Base-by-base conservation (phyloP, 2,113 vertebrate genomes). In the Camelus bactrianus region DNA sequence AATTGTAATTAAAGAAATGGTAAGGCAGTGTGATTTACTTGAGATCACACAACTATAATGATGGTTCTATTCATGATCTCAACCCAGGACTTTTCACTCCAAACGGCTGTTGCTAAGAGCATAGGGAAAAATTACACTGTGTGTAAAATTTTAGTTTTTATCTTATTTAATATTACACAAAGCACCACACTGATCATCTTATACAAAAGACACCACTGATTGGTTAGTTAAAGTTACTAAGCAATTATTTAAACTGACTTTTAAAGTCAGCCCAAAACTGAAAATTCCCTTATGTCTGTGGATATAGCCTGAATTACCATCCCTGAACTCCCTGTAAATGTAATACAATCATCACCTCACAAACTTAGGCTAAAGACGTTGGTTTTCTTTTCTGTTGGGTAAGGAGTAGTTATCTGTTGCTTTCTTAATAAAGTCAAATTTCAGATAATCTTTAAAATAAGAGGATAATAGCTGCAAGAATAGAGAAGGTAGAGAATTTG, bases 71-170 rank as follows among this genome's bases (percentile, higher is more conserved):
- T 73, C 28, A 92, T 20, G 22, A 56, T 52, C 83, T 79, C 56
- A 52, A 79, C 19, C 7, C 24, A 94, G 52, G 56, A 22, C 30
- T 92, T 93, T 86, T 92, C 79, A 89, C 50, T 92, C 14, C 8
- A 72, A 96, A 86, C 89, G 35, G 19, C 3, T 91, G n/a, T 42
- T 84, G 26, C 24, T 81, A 76, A 89, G 4, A 64, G 2, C 15
- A 56, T 20, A 83, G 3, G 13, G 7, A 32, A 64, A 89, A 93
- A 92, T 76, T 79, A 70, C 4, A 64, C 30, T 67, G 48, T 50
- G n/a, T 38, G 94, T 79, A 91, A 93, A 81, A 95, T 5, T 50
- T 80, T 46, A 35, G 19, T 46, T 95, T 85, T 95, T 83, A 60
- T 42, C 60, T 77, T 50, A 84, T 81, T 12, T 67, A 91, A 11